Base-by-base conservation (phyloP, 2,888 invertebrate species). In the Polyploca ridens region DNA sequence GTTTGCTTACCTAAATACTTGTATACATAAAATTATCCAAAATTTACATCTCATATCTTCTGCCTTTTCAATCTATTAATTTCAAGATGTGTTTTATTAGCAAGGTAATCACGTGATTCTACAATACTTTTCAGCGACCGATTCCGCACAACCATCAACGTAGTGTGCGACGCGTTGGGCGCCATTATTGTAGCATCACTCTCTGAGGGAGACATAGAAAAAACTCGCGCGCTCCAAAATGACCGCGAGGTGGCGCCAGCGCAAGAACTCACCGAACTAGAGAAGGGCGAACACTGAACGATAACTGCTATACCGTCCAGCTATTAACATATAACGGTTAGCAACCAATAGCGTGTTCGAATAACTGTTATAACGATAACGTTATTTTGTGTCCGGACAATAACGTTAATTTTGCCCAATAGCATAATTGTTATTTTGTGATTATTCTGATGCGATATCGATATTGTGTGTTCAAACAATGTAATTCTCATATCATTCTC, bases 81-180 rank as follows among this genome's bases (percentile, higher is more conserved):
- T 27, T 27, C 27, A 27, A 27, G 1, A 27, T 27, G 27, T 27
- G 27, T 27, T 27, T 27, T 27, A 27, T 27, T 27, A 27, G 13
- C 13, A 41, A 41, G 13, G 13, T 41, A 41, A 13, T 5, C 5
- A 41, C 13, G 13, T 41, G 13, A 13, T 41, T 13, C 3, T 41
- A 11, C 33, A 13, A 58, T 33, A 33, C 38, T 68, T 93, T 94
- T 33, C 87, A 98, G 98, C 69, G 97, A 98, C 90, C 96, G 98
- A 75, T 98, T 97, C 95, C 96, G 98, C 85, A 96, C 98, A 83
- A 96, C 98, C 82, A 96, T 99, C 79, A 99, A 99, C 90, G 99
- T 99, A 44, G 96, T 99, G 89, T 99, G 99, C 78, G 99, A 99
- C 88, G 97, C 98, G 13, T 91, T 99, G 67, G 99, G 99, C 58